A percentile compares a stretch with the other conserved stretches of the same genome.
Conservation (phyloP, 2,113 vertebrate genomes). For the Malurus elegans region DNA sequence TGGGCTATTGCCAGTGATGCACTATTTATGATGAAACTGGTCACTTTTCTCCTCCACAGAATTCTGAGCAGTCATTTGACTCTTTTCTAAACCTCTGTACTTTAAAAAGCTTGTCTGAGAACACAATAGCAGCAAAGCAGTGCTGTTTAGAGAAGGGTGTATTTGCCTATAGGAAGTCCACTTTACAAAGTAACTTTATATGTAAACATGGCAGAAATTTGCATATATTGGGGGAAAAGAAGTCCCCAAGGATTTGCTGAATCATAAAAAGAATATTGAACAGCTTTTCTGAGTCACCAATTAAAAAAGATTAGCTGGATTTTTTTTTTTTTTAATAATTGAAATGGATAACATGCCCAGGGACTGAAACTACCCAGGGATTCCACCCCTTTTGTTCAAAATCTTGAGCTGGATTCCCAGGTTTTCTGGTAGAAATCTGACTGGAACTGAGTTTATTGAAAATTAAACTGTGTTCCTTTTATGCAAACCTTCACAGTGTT, state of each 20-base stretch:
- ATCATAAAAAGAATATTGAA: neutral
- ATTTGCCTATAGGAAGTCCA: neutral
- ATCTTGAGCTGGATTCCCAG: neutral
- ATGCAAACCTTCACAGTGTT: neutral
- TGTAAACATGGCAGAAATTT: neutral
- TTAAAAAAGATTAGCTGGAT: accelerated
- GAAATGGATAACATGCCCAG: neutral
- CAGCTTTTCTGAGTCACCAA: neutral
- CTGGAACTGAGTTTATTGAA: neutral
- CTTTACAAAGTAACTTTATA: neutral
- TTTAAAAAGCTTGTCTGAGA: neutral
- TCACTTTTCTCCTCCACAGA: neutral
- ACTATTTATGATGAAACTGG: neutral
- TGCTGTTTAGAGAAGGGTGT: neutral
- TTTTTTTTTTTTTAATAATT: neutral
- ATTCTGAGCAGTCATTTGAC: neutral
- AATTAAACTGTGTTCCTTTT: neutral
- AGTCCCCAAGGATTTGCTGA: neutral
- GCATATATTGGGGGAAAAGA: neutral
- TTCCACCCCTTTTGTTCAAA: neutral
- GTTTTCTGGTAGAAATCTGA: neutral
- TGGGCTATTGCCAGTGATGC: neutral
- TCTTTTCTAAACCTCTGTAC: neutral
- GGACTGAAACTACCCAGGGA: neutral
- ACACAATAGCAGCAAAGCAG: neutral